Evolutionary conservation across 2,888 invertebrate species (phyloP).

Genomic region (Hybos culiciformis): DNA sequence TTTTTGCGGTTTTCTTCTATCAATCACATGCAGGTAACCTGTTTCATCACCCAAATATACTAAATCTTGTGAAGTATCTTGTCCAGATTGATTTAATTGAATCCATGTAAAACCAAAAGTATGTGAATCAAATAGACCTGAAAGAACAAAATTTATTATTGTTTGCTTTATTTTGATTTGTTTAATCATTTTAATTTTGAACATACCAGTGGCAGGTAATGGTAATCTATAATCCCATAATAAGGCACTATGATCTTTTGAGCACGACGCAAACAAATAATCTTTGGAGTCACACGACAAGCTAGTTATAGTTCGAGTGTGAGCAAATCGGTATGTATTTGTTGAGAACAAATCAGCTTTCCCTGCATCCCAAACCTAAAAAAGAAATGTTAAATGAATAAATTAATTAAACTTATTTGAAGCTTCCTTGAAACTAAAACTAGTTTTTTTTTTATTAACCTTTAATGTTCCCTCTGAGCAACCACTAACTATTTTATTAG

Average conservation of each 20-base stretch:
- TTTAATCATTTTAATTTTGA: no score
- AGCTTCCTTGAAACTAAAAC: neutral
- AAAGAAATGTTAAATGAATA: neutral
- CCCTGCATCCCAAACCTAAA: constrained; percentile 30
- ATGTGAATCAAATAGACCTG: constrained; percentile 11
- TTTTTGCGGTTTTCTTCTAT: constrained; percentile 11
- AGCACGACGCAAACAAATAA: constrained; percentile 12
- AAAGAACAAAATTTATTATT: neutral
- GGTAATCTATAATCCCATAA: constrained; percentile 14
- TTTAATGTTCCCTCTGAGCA: constrained; percentile 26
- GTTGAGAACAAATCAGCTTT: constrained; percentile 23
- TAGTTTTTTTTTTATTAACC: constrained; percentile 14
- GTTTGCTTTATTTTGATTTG: no score
- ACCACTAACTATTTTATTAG: constrained; percentile 26
- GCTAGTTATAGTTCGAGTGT: constrained; percentile 13
- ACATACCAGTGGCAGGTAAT: constrained; percentile 12
- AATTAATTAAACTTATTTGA: neutral
- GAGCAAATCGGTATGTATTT: constrained; percentile 15
- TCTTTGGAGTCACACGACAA: constrained; percentile 4
- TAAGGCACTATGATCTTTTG: constrained; percentile 13
- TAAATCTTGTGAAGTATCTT: constrained; percentile 7
- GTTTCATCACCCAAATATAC: constrained; percentile 13
- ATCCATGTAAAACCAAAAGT: constrained; percentile 10
- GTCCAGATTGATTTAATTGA: constrained; percentile 6
- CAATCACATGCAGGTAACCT: constrained; percentile 10